Conservation (phyloP, 2,113 vertebrate genomes). For the Ptilorrhoa leucosticta region DNA sequence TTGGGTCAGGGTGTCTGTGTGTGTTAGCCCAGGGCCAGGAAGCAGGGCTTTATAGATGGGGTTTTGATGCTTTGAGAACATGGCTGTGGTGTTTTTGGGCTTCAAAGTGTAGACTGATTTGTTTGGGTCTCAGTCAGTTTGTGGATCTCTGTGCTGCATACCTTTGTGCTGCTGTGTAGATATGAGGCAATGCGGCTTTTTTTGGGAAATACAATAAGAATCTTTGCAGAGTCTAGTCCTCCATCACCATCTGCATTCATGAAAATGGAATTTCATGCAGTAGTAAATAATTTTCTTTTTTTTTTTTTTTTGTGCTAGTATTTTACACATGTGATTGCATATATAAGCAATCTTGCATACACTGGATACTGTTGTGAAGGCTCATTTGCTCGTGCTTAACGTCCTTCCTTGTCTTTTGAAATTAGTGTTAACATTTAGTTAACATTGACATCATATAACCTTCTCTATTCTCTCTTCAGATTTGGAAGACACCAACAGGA, state of each 20-base stretch:
- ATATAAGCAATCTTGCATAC: background rate
- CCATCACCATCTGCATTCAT: background rate
- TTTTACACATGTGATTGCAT: background rate
- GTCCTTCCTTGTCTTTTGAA: background rate
- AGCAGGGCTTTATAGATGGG: background rate
- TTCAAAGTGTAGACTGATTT: background rate
- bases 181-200: accelerated
- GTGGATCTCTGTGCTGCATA: background rate
- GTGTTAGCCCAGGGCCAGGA: background rate
- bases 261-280: background rate
- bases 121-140: background rate
- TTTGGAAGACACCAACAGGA: background rate
- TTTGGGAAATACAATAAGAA: background rate
- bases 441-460: background rate
- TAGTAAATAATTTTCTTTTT: background rate
- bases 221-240: background rate
- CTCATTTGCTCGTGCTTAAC: background rate
- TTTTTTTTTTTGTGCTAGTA: background rate
- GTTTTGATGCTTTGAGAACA: background rate
- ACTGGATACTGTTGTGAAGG: background rate
- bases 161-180: background rate
- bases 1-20: background rate
- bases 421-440: background rate
- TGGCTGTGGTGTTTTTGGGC: background rate
- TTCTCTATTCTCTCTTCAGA: background rate